Evolutionary conservation across 2,113 vertebrate species (phyloP), one percentile per base, ranked within the genome.

Genomic region (Tautogolabrus adspersus): DNA sequence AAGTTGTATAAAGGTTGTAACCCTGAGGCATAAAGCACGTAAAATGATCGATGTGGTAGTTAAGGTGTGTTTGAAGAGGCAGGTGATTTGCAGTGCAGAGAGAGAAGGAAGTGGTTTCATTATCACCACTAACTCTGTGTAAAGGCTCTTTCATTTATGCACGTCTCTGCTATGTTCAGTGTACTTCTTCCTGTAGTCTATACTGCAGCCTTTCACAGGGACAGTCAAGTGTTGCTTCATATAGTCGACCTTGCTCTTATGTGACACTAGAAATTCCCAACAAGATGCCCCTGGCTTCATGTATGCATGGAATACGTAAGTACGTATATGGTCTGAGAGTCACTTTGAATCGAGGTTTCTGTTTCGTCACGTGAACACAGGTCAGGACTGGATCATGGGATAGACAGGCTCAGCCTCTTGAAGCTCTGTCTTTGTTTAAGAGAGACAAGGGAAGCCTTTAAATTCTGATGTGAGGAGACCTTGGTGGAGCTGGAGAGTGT

Each of bases 281-380:
- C 73, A 46, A 42, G 42, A 52, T 23, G 76, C 13, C 61, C 66
- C 55, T 15, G 66, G 72, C 79, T 11, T n/a, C 72, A 40, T 22
- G 73, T 16, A 65, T 46, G 78, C 66, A 56, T 40, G 23, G 82
- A 83, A 80, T 74, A 49, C 40, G 69, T 52, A 79, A 84, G 65
- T 8, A 13, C 38, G 11, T 21, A 11, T 38, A 13, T n/a, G 26
- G 42, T 49, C 70, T 38, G 21, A 79, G 81, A 83, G 87, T 89
- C 82, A 86, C 82, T 89, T 81, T 90, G 77, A 69, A 75, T 85
- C 23, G 72, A 63, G 70, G 72, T n/a, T 69, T 26, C n/a, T 12
- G 40, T 47, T 12, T n/a, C 9, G 72, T 69, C 65, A 61, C 4
- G 19, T 56, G 61, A 58, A 19, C 47, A 10, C 60, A 74, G 75